A percentile compares a stretch with the other conserved stretches of the same genome.
phyloP scores from a whole-genome alignment of 2,797 vertebrate genomes.

The Heliangelus exortis region DNA sequence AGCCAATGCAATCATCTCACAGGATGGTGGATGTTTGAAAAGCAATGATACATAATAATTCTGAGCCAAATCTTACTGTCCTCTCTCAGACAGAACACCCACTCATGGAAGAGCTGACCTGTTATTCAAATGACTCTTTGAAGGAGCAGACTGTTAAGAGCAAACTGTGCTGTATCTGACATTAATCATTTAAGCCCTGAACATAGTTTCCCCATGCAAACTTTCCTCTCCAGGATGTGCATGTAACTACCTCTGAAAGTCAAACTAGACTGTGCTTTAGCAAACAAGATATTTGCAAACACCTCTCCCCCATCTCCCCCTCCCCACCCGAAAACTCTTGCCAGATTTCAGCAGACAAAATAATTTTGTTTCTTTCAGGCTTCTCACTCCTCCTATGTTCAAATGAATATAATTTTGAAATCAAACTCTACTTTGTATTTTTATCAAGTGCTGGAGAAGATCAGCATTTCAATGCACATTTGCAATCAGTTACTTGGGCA shows the following conservation, averaged over 20 bases:
- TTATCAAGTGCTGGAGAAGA: not conserved
- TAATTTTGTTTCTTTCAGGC: not conserved
- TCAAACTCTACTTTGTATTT: not conserved
- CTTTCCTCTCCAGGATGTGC: not conserved
- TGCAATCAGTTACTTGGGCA: not conserved
- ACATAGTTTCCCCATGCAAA: not conserved
- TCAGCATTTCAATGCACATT: not conserved
- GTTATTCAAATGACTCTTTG: not conserved
- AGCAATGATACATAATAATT: not conserved
- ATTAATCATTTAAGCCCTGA: not conserved
- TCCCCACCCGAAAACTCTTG: not conserved
- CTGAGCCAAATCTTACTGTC: not conserved
- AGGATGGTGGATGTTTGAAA: not conserved
- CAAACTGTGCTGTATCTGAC: not conserved
- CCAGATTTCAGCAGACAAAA: not conserved
- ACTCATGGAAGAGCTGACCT: not conserved
- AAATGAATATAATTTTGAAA: not conserved
- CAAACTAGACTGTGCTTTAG: not conserved
- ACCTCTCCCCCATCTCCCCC: no score
- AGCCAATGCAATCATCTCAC: not conserved
- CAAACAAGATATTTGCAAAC: not conserved
- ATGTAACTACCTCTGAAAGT: not conserved
- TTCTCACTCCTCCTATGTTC: not conserved
- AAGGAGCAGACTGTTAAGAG: not conserved
- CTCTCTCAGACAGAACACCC: not conserved